phyloP scores from a whole-genome alignment of 2,797 vertebrate species.

The Rhynchotus rufescens region DNA sequence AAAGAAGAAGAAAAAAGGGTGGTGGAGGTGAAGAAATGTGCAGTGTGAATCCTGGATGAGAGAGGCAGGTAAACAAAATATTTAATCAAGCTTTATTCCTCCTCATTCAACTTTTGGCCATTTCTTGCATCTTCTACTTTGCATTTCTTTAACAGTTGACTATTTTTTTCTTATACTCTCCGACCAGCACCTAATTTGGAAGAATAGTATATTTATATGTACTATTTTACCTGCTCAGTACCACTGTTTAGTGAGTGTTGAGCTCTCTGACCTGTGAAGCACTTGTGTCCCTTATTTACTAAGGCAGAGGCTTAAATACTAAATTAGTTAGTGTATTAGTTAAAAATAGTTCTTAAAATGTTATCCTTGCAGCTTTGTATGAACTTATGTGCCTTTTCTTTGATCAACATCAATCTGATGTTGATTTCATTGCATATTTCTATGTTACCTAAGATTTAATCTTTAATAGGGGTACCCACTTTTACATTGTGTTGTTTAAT shows the following conservation, averaged over 20 bases:
- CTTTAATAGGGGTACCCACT: neutral
- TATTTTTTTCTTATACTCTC: neutral
- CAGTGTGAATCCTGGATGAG: constrained; percentile 3
- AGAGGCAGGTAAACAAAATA: constrained; percentile 6
- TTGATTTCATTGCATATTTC: neutral
- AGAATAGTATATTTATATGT: neutral
- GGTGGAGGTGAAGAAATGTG: constrained; percentile 21
- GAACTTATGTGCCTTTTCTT: neutral
- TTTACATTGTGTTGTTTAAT: neutral
- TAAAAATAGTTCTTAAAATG: neutral
- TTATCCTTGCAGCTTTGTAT: neutral
- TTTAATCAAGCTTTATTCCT: constrained; percentile 7
- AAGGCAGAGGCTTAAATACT: neutral
- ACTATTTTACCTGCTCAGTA: neutral
- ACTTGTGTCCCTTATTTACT: neutral
- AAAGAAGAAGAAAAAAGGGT: constrained; percentile 15
- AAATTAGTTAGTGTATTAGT: neutral
- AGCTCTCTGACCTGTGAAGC: neutral
- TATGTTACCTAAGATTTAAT: neutral
- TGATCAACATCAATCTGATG: neutral
- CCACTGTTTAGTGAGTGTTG: neutral
- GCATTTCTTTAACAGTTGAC: neutral
- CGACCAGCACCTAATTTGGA: neutral
- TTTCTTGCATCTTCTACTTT: neutral
- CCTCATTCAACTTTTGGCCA: neutral